Base-by-base conservation (phyloP, 2,797 vertebrate genomes). In the Centropyge bicolor region DNA sequence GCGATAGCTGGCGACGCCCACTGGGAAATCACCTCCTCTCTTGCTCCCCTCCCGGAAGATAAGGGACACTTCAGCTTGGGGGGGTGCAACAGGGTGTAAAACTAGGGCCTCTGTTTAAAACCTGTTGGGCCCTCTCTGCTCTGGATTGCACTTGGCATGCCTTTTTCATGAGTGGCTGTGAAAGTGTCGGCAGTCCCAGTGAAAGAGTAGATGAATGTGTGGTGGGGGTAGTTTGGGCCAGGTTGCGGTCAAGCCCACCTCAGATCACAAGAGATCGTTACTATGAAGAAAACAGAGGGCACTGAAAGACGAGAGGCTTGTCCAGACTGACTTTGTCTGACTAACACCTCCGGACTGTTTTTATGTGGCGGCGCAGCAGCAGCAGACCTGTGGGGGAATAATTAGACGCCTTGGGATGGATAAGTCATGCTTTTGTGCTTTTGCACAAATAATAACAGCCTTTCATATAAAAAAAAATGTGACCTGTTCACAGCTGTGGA, bases 1-100 rank as follows among this genome's bases (percentile, higher is more conserved):
- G 81, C 5, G 27, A 83, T 61, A 27, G 76, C 67, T 80, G 65
- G 65, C 10, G 0, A 52, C 41, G 56, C 69, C 88, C 16, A 0
- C 75, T 77, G 87, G 89, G 87, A 92, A 91, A 92, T 90, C 48
- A 86, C 68, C 70, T 77, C 82, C 70, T 74, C 74, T 60, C 8
- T 64, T 68, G 41, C 68, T 59, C 54, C 63, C 52, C 74, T 73
- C 52, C 55, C 66, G 67, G 41, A 83, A 83, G 86, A 88, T 80
- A 84, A 85, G 79, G 82, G 59, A 78, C 67, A 55, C 68, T 73
- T 68, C 22, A 71, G 82, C 52, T n/a, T 40, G 66, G 62, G 3
- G 55, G 83, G 49, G 86, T 72, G 80, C 74, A 73, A 40, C 64
- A 67, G 67, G n/a, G 65, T 84, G 76, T 82, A 61, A 91, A 88